phyloP scores from a whole-genome alignment of 1,140 invertebrate genomes.

The Charaxes varanes region DNA sequence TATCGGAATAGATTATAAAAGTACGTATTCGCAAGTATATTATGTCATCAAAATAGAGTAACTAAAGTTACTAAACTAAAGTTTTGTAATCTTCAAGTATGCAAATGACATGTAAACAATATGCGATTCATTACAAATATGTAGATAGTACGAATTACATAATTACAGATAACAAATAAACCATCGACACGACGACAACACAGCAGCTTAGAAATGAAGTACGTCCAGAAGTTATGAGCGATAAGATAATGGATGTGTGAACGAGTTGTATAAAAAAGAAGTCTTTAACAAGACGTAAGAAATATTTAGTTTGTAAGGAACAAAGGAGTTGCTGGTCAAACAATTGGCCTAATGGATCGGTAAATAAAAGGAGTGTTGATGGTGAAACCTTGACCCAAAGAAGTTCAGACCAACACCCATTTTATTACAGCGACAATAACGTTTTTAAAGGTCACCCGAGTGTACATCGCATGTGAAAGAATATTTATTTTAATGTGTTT shows the following conservation, averaged over 20 bases:
- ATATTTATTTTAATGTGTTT: background rate
- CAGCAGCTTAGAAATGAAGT: too few species aligned
- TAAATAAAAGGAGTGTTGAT: conserved; percentile 47
- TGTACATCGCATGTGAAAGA: background rate
- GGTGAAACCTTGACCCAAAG: conserved; percentile 44
- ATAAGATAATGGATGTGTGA: conserved; percentile 19
- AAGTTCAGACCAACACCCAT: conserved; percentile 19
- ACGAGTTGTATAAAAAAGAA: conserved; percentile 27
- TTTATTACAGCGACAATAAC: conserved; percentile 16
- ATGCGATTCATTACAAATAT: too few species aligned
- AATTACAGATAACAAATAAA: conserved; percentile 7
- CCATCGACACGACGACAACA: too few species aligned
- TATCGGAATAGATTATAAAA: too few species aligned
- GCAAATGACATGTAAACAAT: too few species aligned
- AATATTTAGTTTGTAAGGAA: conserved; percentile 10
- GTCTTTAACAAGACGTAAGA: conserved; percentile 20
- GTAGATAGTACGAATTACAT: too few species aligned
- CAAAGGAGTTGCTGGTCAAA: conserved; percentile 26
- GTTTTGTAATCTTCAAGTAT: too few species aligned
- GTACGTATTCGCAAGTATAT: too few species aligned
- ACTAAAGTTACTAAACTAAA: too few species aligned
- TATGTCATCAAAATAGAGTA: too few species aligned
- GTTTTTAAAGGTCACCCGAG: conserved; percentile 4
- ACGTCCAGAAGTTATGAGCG: conserved; percentile 4
- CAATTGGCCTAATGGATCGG: conserved; percentile 46